Evolutionary conservation across 2,888 invertebrate genomes (phyloP).

Genomic region (Acronicta leporina): DNA sequence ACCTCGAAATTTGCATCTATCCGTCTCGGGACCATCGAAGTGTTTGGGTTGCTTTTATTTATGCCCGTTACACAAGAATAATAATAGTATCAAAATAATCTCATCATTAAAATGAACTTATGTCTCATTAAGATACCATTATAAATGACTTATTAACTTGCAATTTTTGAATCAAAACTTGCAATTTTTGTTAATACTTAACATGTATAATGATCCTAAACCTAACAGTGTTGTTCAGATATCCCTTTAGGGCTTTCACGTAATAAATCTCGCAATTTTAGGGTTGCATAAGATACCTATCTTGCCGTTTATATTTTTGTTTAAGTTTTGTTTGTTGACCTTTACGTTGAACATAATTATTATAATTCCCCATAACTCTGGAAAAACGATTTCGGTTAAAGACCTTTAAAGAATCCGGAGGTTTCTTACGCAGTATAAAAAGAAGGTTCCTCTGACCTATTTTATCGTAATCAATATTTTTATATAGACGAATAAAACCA

Average conservation of each 20-base stretch:
- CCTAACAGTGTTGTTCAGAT: slow-evolving; percentile 57
- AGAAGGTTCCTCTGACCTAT: slow-evolving; percentile 37
- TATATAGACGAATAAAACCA: slow-evolving; percentile 39
- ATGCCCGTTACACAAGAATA: slow-evolving; percentile 19
- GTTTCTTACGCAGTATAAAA: slow-evolving; percentile 42
- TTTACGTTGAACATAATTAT: slow-evolving; percentile 60
- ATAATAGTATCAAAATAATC: slow-evolving; percentile 7
- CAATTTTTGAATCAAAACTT: no score
- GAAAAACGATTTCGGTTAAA: slow-evolving; percentile 59
- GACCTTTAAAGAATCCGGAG: slow-evolving; percentile 51
- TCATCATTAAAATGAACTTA: slow-evolving; percentile 14
- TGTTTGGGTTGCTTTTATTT: slow-evolving; percentile 49
- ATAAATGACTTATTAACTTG: not conserved
- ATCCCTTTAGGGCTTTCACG: slow-evolving; percentile 63
- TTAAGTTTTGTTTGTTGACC: slow-evolving; percentile 63
- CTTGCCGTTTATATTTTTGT: slow-evolving; percentile 73
- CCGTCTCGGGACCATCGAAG: slow-evolving; percentile 69
- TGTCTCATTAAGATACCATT: slow-evolving; percentile 10
- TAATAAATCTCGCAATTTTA: slow-evolving; percentile 68
- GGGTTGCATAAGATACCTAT: slow-evolving; percentile 70
- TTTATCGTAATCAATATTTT: slow-evolving; percentile 49
- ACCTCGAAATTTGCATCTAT: slow-evolving; percentile 65
- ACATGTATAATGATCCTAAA: no score
- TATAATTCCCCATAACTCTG: slow-evolving; percentile 64
- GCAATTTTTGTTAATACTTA: no score